Base-by-base conservation (phyloP, 2,797 vertebrate species). In the Enteromius anoplus region DNA sequence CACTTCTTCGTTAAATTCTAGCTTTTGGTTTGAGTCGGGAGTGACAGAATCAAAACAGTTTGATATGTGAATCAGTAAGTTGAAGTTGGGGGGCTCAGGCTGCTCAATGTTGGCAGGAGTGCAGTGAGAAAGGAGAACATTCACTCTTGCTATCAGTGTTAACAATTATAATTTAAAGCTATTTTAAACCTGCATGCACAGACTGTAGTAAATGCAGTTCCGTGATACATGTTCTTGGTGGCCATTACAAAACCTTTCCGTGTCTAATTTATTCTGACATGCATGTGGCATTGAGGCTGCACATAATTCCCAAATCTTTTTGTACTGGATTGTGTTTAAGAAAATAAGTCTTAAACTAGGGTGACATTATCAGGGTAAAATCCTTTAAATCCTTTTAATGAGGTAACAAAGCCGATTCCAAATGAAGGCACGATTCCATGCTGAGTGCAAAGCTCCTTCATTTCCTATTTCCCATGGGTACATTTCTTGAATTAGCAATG, bases 301-400 rank as follows among this genome's bases (percentile, higher is more conserved):
- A 66, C 78, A 85, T 81, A 86, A 87, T 86, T 87, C 71, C 75
- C 53, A 81, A 70, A 72, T 78, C 72, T 58, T 86, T 83, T 80
- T 51, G 73, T 62, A 70, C 51, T 11, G 60, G 79, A 80, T 83
- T 82, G 78, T 72, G 69, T 53, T 85, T 73, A 85, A 87, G 81
- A 85, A 85, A 81, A 85, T 87, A 82, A 87, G 85, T 82, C 78
- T 82, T 86, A 72, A 85, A 83, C 82, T 62, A 78, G 70, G 72
- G 70, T 89, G 81, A 85, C 86, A 89, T 86, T 86, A 84, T 87
- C 85, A 19, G 75, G 8, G 69, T 83, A 82, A 84, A 89, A 82
- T 84, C 83, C 70, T 82, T 70, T 71, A 89, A 89, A 89, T 88
- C 86, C 84, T 58, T 82, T 88, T 89, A 90, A 88, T 88, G 82